Conservation (phyloP, 2,888 invertebrate genomes). For the Drosophila rubida region DNA sequence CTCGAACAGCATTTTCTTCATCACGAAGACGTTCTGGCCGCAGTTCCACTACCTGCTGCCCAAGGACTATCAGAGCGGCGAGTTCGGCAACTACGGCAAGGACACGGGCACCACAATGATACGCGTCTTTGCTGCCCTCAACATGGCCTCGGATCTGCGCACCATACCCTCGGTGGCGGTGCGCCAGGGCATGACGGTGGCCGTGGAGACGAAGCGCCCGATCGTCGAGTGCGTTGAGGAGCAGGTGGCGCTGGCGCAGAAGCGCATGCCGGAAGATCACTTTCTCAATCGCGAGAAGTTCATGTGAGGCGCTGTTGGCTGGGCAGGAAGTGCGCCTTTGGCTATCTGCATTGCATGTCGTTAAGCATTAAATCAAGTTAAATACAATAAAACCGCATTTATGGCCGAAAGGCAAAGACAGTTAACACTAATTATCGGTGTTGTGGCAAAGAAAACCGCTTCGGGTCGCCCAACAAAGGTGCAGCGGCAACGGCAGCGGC, state of each 20-base stretch:
- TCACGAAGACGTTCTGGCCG: conserved; percentile 91
- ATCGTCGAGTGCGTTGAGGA: conserved; percentile 87
- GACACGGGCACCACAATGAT: conserved; percentile 90
- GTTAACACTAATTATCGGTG: conserved; percentile 46
- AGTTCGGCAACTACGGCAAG: conserved; percentile 90
- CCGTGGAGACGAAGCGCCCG: conserved; percentile 86
- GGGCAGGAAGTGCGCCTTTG: not conserved
- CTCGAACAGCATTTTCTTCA: conserved; percentile 90
- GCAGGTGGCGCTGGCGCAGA: conserved; percentile 82
- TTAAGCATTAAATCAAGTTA: conserved; percentile 8
- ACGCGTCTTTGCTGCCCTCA: conserved; percentile 89
- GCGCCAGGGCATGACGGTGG: conserved; percentile 87
- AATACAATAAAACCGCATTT: conserved; percentile 23
- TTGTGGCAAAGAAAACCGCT: conserved; percentile 34
- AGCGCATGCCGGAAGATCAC: conserved; percentile 85
- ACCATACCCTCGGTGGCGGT: conserved; percentile 88
- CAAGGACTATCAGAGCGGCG: conserved; percentile 93
- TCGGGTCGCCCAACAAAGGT: conserved; percentile 43
- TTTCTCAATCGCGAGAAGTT: conserved; percentile 85
- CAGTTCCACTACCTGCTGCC: conserved; percentile 92
- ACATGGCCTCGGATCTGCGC: conserved; percentile 87
- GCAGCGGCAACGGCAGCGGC: conserved; percentile 2
- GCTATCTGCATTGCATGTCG: not conserved
- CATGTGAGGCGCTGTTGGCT: conserved; percentile 59
- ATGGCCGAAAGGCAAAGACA: conserved; percentile 15